Evolutionary conservation across 2,113 vertebrate genomes (phyloP).

Genomic region (Brachypteracias leptosomus): DNA sequence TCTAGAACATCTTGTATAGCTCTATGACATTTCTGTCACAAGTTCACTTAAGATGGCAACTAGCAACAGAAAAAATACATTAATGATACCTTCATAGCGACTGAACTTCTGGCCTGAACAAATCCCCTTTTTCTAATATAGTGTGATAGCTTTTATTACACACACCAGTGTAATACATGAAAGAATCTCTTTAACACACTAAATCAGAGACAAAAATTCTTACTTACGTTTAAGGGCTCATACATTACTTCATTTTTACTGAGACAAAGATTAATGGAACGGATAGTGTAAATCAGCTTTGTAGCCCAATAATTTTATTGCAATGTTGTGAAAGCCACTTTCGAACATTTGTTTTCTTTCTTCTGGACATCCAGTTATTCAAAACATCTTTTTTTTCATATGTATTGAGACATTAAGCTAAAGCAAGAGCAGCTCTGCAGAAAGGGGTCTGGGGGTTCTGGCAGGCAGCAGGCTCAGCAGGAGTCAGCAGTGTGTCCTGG

Average conservation of each 20-base stretch:
- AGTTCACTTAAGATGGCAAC: background rate
- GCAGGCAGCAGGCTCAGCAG: background rate
- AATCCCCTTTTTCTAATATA: background rate
- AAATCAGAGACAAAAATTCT: background rate
- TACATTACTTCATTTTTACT: background rate
- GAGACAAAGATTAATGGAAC: background rate
- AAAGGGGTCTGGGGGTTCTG: background rate
- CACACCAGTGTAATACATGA: background rate
- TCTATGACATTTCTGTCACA: background rate
- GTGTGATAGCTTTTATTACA: background rate
- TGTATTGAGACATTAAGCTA: background rate
- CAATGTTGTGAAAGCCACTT: background rate
- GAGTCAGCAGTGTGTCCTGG: background rate
- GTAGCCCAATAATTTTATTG: background rate
- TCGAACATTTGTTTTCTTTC: background rate
- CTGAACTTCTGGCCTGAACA: background rate
- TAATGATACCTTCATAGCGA: background rate
- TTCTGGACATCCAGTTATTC: background rate
- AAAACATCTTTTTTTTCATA: background rate
- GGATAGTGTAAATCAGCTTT: background rate
- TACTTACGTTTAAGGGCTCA: background rate
- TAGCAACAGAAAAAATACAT: background rate
- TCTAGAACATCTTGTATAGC: background rate
- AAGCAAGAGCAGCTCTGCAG: background rate
- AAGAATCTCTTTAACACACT: background rate